Conservation (phyloP, 2,888 invertebrate genomes). For the Thereva unica region DNA sequence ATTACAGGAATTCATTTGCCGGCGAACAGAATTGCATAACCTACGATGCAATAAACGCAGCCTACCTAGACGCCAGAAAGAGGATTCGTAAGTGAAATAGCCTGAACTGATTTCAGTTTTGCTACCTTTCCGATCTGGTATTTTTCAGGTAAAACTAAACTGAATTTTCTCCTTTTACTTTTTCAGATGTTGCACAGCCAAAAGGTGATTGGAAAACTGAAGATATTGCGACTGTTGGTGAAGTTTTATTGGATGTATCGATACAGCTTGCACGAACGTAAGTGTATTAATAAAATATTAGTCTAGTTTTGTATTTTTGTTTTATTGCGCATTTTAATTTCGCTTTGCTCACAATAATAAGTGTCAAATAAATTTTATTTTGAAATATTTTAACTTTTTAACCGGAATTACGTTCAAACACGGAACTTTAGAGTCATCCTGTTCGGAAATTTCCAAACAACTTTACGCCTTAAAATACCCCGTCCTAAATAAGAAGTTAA, state of each 20-base stretch:
- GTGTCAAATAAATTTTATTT: no score
- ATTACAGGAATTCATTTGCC: constrained; percentile 57
- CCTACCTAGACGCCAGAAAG: constrained; percentile 84
- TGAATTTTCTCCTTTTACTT: constrained; percentile 2
- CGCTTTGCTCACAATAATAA: no score
- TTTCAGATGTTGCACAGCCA: constrained; percentile 76
- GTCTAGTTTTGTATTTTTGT: constrained; percentile 2
- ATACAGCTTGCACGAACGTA: constrained; percentile 81
- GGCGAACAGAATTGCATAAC: constrained; percentile 82
- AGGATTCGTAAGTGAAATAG: constrained; percentile 75
- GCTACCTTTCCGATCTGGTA: no score
- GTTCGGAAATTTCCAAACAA: no score
- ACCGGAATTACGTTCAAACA: no score
- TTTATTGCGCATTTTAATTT: neutral
- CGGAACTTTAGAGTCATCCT: no score
- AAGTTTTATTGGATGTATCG: constrained; percentile 82
- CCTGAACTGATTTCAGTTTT: neutral
- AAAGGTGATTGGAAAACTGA: constrained; percentile 83
- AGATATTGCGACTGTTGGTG: constrained; percentile 84
- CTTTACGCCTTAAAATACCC: no score
- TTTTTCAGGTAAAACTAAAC: neutral
- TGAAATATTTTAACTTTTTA: no score
- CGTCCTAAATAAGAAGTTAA: no score
- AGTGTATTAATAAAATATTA: constrained; percentile 56
- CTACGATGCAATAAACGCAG: constrained; percentile 86